phyloP scores from a whole-genome alignment of 2,888 invertebrate genomes.

The Pseudococcus viburni region DNA sequence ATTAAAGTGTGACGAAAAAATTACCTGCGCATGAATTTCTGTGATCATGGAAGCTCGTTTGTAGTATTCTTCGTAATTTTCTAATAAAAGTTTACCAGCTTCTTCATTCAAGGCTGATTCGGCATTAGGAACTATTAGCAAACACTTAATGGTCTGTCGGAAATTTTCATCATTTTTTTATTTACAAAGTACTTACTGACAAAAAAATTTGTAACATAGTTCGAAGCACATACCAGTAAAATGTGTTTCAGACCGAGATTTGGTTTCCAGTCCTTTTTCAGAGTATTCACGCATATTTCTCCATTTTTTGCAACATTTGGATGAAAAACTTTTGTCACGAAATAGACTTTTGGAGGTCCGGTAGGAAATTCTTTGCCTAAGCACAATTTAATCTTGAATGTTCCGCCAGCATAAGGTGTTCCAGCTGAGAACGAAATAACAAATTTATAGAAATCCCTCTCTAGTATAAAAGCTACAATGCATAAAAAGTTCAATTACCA shows the following conservation, averaged over 20 bases:
- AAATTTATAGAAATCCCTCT: background rate
- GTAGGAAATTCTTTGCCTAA: slow-evolving; percentile 94
- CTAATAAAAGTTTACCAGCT: slow-evolving; percentile 92
- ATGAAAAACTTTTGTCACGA: slow-evolving; percentile 96
- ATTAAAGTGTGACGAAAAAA: background rate
- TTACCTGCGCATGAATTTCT: slow-evolving; percentile 87
- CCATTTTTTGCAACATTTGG: slow-evolving; percentile 94
- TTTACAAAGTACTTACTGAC: background rate
- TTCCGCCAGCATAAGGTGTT: slow-evolving; percentile 91
- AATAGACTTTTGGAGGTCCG: slow-evolving; percentile 92
- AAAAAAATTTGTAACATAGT: background rate
- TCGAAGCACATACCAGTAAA: slow-evolving; percentile 78
- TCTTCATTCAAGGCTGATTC: slow-evolving; percentile 98
- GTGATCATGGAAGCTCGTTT: slow-evolving; percentile 91
- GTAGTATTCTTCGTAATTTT: slow-evolving; percentile 94
- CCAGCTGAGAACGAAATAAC: slow-evolving; percentile 76
- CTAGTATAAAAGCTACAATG: background rate
- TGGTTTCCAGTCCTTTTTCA: slow-evolving; percentile 96
- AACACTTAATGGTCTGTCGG: slow-evolving; percentile 88
- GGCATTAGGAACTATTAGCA: slow-evolving; percentile 96
- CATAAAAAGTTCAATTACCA: slow-evolving; percentile 72
- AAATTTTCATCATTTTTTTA: background rate
- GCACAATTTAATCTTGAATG: slow-evolving; percentile 90
- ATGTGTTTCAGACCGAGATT: slow-evolving; percentile 96
- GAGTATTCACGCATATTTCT: slow-evolving; percentile 96